These are phyloP conservation scores for Oopsacas minuta DNA, from an alignment of 37 sponge, comb jelly and placozoan species.

Conservation along the genomic window DNA sequence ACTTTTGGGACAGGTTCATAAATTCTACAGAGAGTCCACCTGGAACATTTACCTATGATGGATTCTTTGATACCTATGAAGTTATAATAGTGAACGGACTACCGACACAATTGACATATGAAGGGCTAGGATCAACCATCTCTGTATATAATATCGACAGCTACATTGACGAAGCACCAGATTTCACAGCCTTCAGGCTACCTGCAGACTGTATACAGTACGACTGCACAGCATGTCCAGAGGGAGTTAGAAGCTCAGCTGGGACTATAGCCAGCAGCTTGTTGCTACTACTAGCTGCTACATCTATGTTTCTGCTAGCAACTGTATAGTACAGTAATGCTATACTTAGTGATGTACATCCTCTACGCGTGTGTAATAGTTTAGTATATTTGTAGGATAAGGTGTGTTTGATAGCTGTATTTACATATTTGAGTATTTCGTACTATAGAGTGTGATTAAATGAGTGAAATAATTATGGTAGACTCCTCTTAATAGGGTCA, in stretches of 20 bases:
- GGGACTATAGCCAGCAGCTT: background rate
- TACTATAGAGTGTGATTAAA: too few species aligned
- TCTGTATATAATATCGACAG: background rate
- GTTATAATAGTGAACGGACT: background rate
- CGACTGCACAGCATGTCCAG: background rate
- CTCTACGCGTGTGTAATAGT: too few species aligned
- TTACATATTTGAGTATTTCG: too few species aligned
- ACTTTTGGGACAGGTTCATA: background rate
- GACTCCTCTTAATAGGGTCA: too few species aligned
- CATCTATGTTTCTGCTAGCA: too few species aligned
- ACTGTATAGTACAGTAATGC: too few species aligned
- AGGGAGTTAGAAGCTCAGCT: too few species aligned
- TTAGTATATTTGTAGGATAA: too few species aligned
- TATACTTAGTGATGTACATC: too few species aligned
- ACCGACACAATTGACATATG: background rate
- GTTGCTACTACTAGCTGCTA: background rate
- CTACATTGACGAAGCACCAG: background rate
- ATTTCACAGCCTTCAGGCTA: background rate
- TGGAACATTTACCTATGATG: background rate
- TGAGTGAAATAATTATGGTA: too few species aligned
- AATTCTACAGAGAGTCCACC: background rate
- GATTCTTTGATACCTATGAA: background rate
- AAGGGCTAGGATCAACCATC: background rate
- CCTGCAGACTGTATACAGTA: background rate
- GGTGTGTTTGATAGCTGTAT: too few species aligned